Base-by-base conservation (phyloP, 2,888 invertebrate species). In the Selenia dentaria region DNA sequence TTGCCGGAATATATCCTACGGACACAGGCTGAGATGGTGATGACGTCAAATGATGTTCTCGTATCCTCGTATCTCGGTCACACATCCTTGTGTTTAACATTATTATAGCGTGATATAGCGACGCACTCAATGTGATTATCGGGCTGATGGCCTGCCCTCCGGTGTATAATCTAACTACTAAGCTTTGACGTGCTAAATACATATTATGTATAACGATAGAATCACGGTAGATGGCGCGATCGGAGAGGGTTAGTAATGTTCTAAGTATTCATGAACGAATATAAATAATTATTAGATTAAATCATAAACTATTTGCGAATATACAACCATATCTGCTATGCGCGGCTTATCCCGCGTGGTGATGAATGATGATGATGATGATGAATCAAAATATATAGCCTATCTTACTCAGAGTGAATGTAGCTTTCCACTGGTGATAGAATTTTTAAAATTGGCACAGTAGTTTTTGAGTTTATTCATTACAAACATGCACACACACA, bases 11-110 rank as follows among this genome's bases (percentile, higher is more conserved):
- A 57, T 57, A 61, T 62, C 60, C 59, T 61, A 35, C 52, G 18
- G 50, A 44, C 48, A 48, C 39, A 42, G 29, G 33, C 40, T 42
- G 56, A 55, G 56, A 59, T 49, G 37, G 41, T 14, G 13, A 48
- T 70, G 70, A 72, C 71, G 73, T 73, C 71, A 69, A 40, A 38
- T 46, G 47, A 59, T 59, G 47, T 57, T 62, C n/a, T n/a, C 53
- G 54, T 47, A 42, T 38, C 44, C 28, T 42, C 37, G 37, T 36
- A 44, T 47, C 39, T 49, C 35, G 58, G 57, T 54, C 61, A 58
- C 59, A 60, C 57, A 71, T 74, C 68, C 71, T 73, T 63, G 52
- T 63, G 53, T 69, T 43, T n/a, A n/a, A n/a, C n/a, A n/a, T 55
- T 61, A 58, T 57, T 58, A 55, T 60, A 42, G 37, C 34, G 41